Evolutionary conservation across 1,140 invertebrate species (phyloP), one percentile per base, ranked within the genome.

Genomic region (Orchesella cincta): DNA sequence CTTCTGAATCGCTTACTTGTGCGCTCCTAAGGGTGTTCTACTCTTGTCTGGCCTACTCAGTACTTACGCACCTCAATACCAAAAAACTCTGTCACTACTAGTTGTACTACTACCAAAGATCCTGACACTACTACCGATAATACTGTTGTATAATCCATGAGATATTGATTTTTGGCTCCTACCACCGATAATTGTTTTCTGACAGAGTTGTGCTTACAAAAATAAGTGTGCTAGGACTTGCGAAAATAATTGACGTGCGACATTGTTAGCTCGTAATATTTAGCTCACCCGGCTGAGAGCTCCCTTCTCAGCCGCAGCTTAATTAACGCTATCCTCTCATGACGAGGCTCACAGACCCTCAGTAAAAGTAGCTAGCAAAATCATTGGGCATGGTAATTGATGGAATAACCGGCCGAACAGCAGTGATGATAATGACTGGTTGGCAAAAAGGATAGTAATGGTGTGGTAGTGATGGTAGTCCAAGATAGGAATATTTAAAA

Each of bases 241-340:
- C 71, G 79, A 80, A 35, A 80, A 80, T 72, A 80, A 80, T 76
- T n/a, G n/a, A n/a, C n/a, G n/a, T n/a, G n/a, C n/a, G 79, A 80
- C 52, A 33, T 57, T 67, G 36, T 64, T 39, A 64, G 72, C 62
- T 33, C 29, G 31, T 46, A 29, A 34, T 26, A n/a, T 23, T 26
- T 73, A 33, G 29, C 18, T 28, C 71, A n/a, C 23, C 71, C 23
- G 71, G 35, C 35, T n/a, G 39, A 14, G 3, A 72, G 52, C 74
- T 71, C 52, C 26, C 76, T 75, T 39, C n/a, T n/a, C n/a, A n/a
- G n/a, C 33, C 31, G n/a, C n/a, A n/a, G n/a, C 35, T 64, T n/a
- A n/a, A 33, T n/a, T 76, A 34, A 31, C 20, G 26, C 39, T 35
- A 46, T n/a, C n/a, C 67, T 26, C 23, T 31, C 23, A 70, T 57